phyloP scores from a whole-genome alignment of 2,888 invertebrate species.

The Ormyrus rosae region DNA sequence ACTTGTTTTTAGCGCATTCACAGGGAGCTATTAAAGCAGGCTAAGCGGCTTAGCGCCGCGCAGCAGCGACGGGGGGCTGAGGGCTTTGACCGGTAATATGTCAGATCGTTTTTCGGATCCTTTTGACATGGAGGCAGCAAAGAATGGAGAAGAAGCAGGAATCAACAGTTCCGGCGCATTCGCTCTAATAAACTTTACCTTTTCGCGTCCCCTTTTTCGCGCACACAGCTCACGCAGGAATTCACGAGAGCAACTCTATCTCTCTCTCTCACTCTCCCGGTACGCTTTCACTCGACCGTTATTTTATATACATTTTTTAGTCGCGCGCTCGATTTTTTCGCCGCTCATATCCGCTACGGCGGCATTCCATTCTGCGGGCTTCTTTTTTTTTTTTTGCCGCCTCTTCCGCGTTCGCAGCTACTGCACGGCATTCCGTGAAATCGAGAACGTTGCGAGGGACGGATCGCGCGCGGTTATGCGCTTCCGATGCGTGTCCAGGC shows the following conservation, averaged over 20 bases:
- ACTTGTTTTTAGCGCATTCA: constrained; percentile 12
- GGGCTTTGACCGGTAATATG: constrained; percentile 30
- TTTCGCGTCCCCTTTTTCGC: constrained; percentile 44
- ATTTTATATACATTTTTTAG: constrained; percentile 40
- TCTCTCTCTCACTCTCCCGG: not conserved
- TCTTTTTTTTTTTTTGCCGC: not conserved
- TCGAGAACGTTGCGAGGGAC: constrained; percentile 28
- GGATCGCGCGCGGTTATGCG: not conserved
- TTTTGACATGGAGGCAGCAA: not conserved
- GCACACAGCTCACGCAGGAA: not conserved
- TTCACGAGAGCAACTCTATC: too few relatives aligned
- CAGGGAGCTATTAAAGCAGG: constrained; percentile 7
- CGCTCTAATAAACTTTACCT: constrained; percentile 55
- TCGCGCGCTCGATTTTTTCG: constrained; percentile 14
- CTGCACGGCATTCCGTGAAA: constrained; percentile 15
- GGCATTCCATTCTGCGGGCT: not conserved
- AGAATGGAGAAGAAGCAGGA: not conserved
- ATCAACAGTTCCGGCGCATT: constrained; percentile 3
- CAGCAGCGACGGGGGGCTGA: too few relatives aligned
- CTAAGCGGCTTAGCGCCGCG: constrained; percentile 19
- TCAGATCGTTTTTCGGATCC: constrained; percentile 7
- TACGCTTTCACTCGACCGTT: constrained; percentile 22
- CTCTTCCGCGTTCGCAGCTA: not conserved
- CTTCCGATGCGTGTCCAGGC: constrained; percentile 1
- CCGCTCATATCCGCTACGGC: constrained; percentile 7